These are phyloP conservation scores for Menura novaehollandiae DNA, from an alignment of 2,113 vertebrate species.

Conservation along the genomic window DNA sequence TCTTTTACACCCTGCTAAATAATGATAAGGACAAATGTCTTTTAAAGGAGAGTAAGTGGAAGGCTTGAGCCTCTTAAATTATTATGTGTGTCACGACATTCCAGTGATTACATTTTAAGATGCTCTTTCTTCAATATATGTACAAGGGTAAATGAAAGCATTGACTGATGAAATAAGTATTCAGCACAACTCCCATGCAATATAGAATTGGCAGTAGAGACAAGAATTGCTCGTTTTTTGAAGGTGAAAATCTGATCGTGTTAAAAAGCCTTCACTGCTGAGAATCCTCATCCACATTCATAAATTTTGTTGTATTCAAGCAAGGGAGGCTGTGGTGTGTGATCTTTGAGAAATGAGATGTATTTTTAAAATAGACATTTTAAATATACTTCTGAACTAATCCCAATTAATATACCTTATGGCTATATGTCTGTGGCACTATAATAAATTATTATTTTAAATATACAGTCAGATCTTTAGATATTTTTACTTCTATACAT, in stretches of 20 bases:
- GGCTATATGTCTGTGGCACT: neutral
- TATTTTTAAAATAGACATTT: neutral
- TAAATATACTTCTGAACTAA: neutral
- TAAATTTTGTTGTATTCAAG: neutral
- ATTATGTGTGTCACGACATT: neutral
- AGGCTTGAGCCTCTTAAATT: neutral
- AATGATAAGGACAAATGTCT: neutral
- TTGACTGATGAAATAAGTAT: neutral
- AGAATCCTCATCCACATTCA: neutral
- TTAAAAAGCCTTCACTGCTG: neutral
- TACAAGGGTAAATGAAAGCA: neutral
- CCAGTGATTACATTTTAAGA: neutral
- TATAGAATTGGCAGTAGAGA: neutral
- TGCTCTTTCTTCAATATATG: neutral
- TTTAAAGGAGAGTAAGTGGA: neutral
- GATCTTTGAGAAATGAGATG: neutral
- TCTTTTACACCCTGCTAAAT: neutral
- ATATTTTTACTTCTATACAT: conserved; percentile 3
- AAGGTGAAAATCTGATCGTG: neutral
- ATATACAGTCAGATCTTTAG: neutral
- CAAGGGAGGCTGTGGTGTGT: neutral
- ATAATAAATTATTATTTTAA: neutral
- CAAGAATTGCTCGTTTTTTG: neutral
- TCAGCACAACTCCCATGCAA: neutral
- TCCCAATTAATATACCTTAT: neutral